Percentiles rank a stretch among this genome's conserved stretches.
These are phyloP conservation scores for Drosophila cardini DNA, from an alignment of 1,140 invertebrate genomes.

Conservation along the genomic window DNA sequence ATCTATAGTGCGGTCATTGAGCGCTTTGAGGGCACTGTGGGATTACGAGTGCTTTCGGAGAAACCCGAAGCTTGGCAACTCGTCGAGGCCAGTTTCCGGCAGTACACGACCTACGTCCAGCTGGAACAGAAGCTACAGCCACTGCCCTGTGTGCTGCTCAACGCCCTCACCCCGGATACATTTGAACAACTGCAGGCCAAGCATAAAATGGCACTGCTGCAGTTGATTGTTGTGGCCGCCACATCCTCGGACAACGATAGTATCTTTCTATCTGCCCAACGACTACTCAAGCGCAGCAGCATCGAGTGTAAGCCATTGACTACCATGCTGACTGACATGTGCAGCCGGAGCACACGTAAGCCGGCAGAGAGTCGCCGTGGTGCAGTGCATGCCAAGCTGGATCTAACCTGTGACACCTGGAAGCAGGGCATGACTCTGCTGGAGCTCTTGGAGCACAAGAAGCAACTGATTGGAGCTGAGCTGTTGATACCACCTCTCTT, in stretches of 20 bases:
- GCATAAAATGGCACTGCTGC: slow-evolving; percentile 83
- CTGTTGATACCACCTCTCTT: slow-evolving; percentile 91
- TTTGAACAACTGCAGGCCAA: slow-evolving; percentile 85
- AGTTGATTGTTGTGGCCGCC: slow-evolving; percentile 85
- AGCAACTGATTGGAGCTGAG: slow-evolving; percentile 88
- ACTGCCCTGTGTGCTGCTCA: slow-evolving; percentile 66
- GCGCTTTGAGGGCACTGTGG: slow-evolving; percentile 58
- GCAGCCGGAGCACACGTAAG: slow-evolving; percentile 20
- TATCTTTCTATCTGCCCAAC: slow-evolving; percentile 87
- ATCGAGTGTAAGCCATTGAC: slow-evolving; percentile 88
- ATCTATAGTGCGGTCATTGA: slow-evolving; percentile 68
- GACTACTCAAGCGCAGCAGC: slow-evolving; percentile 89
- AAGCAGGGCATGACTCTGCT: slow-evolving; percentile 91
- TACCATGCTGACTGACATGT: slow-evolving; percentile 85
- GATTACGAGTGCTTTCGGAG: slow-evolving; percentile 44
- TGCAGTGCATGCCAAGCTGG: slow-evolving; percentile 65
- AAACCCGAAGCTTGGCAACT: slow-evolving; percentile 66
- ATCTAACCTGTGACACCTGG: slow-evolving; percentile 88
- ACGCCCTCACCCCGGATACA: slow-evolving; percentile 86
- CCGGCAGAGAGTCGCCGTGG: slow-evolving; percentile 50
- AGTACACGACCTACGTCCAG: slow-evolving; percentile 57
- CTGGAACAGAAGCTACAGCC: slow-evolving; percentile 65
- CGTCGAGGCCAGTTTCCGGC: slow-evolving; percentile 57
- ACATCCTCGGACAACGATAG: slow-evolving; percentile 86
- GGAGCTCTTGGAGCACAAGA: slow-evolving; percentile 94